Percentiles rank a stretch among this genome's conserved stretches.
phyloP scores from a whole-genome alignment of 2,113 vertebrate species.

The Benitochromis conjunctus region DNA sequence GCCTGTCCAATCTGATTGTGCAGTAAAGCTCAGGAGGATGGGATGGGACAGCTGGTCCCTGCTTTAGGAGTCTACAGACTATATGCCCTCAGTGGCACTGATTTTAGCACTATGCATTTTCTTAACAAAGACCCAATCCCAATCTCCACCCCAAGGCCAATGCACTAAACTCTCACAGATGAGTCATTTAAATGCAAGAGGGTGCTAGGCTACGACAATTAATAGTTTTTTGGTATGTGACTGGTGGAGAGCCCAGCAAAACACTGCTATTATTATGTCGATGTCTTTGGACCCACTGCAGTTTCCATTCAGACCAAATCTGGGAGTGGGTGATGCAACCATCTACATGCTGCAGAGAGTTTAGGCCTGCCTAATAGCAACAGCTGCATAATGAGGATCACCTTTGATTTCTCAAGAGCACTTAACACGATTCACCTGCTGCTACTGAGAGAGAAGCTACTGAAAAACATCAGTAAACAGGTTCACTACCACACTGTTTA shows the following conservation, averaged over 20 bases:
- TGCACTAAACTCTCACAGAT: background rate
- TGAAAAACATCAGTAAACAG: background rate
- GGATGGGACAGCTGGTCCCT: background rate
- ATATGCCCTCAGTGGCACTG: background rate
- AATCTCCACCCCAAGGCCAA: background rate
- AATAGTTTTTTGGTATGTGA: background rate
- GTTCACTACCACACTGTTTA: background rate
- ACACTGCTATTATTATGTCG: background rate
- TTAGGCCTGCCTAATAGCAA: background rate
- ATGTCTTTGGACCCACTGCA: background rate
- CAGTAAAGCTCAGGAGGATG: background rate
- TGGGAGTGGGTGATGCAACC: background rate
- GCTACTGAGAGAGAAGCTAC: background rate
- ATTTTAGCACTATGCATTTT: background rate
- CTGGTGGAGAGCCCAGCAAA: background rate
- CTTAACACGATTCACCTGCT: background rate
- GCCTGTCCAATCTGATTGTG: constrained; percentile 14
- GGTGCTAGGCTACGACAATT: background rate
- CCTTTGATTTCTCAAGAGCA: background rate
- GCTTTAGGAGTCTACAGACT: background rate
- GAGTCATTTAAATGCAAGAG: background rate
- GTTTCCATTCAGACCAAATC: background rate
- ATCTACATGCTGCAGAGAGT: background rate
- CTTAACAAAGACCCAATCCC: background rate
- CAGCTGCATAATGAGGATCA: background rate